Evolutionary conservation across 2,888 invertebrate genomes (phyloP), one percentile per base, ranked within the genome.

Genomic region (Seladonia tumulorum): DNA sequence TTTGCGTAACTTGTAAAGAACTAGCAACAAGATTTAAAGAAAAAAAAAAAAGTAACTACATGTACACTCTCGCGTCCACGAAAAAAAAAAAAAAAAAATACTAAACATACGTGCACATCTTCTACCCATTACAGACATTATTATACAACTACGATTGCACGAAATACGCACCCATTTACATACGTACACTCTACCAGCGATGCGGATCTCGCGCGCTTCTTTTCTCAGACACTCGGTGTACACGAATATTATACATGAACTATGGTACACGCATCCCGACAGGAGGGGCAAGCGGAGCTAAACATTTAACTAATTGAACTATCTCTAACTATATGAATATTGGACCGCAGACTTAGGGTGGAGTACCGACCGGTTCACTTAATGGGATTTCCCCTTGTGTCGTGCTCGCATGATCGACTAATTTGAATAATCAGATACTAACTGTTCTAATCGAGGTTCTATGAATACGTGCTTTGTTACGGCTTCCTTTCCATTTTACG

Each of bases 1-100:
- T 97, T 97, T 97, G 96, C 96, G 96, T 97, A 96, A 96, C 91
- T 92, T 93, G 92, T 94, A 93, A 93, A 92, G 88, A 90, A 92
- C 82, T 91, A 91, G 90, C 85, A 84, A 88, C 87, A 87, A 89
- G 86, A 87, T 90, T 63, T 68, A 39, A 68, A 18, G 68, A 68
- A 68, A 68, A 70, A 88, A 77, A 35, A 75, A 79, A 63, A 60
- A 60, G 18, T 16, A 60, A 68, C 35, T 25, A 57, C 29, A 35
- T 42, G 71, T 66, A 60, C 49, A 47, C 42, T 60, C 42, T 60
- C 68, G 72, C 81, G 68, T 71, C 66, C 73, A 82, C 79, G 57
- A 66, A 39, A 39, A 42, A 42, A 12, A 35, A 42, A 42, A 12
- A 35, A 29, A 29, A 29, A 66, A 66, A 66, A 14, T 25, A 63